Conservation (phyloP, 1,140 invertebrate genomes). For the Tribolium madens region DNA sequence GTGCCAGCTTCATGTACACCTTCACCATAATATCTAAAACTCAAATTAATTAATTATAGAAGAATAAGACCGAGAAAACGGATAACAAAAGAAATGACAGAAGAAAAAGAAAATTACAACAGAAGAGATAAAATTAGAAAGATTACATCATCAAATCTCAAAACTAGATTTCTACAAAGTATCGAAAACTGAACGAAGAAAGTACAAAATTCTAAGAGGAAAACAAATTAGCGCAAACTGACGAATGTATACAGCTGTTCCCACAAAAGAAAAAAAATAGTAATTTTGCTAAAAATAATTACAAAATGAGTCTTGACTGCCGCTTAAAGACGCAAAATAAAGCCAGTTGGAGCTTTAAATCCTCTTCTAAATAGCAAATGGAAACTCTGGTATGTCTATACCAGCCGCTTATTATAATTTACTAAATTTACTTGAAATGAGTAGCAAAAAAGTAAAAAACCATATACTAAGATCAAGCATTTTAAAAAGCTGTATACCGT, state of each 20-base stretch:
- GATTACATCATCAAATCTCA: background rate
- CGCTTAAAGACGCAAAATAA: background rate
- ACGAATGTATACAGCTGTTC: background rate
- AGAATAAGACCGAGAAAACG: conserved; percentile 5
- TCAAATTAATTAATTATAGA: conserved; percentile 25
- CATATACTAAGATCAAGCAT: no score
- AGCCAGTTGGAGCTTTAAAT: background rate
- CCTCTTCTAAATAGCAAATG: background rate
- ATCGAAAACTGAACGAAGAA: background rate
- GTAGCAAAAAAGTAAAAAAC: no score
- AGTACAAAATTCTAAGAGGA: background rate
- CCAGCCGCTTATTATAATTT: background rate
- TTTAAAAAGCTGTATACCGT: no score
- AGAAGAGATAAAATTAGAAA: conserved; percentile 17
- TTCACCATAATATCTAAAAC: background rate
- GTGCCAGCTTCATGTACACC: background rate
- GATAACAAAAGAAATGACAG: conserved; percentile 23
- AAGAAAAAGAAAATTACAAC: background rate
- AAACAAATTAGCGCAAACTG: background rate
- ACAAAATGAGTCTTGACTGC: background rate
- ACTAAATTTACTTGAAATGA: background rate
- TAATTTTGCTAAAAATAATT: background rate
- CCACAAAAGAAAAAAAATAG: background rate
- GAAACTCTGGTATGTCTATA: background rate
- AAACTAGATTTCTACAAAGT: conserved; percentile 1